These are phyloP conservation scores for Xenopus petersii DNA, from an alignment of 2,797 vertebrate species.

Conservation along the genomic window DNA sequence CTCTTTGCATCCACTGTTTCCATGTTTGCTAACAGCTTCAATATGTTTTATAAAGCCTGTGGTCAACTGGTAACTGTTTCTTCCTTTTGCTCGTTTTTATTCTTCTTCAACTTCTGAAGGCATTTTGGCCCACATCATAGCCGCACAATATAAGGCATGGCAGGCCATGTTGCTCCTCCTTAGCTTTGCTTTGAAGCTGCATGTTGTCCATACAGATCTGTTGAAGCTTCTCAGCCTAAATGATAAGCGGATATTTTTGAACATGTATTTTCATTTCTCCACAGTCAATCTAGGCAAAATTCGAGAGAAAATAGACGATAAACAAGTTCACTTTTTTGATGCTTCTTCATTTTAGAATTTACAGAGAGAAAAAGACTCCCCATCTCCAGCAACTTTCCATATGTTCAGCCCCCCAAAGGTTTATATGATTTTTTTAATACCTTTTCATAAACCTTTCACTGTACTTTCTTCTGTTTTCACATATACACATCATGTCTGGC, in stretches of 20 bases:
- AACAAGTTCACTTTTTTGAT: constrained; percentile 78
- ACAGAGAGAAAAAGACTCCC: constrained; percentile 99
- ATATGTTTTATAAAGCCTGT: constrained; percentile 58
- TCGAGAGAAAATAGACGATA: constrained; percentile 52
- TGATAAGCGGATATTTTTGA: constrained; percentile 64
- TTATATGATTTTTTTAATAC: constrained; percentile 78
- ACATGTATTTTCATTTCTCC: constrained; percentile 41
- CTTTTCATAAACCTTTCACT: constrained; percentile 55
- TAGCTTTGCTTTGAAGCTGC: constrained; percentile 71
- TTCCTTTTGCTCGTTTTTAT: constrained; percentile 45
- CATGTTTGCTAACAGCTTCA: constrained; percentile 53
- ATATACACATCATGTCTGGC: too few relatives aligned
- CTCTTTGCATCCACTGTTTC: constrained; percentile 58
- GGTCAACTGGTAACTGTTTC: constrained; percentile 58
- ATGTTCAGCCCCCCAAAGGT: constrained; percentile 99
- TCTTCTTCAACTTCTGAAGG: constrained; percentile 9
- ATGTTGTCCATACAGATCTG: constrained; percentile 68
- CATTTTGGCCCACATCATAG: constrained; percentile 59
- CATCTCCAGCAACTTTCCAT: constrained; percentile 99
- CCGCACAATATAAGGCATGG: constrained; percentile 56
- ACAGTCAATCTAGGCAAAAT: constrained; percentile 57
- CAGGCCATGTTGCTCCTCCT: constrained; percentile 58
- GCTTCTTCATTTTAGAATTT: constrained; percentile 98
- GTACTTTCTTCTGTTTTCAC: constrained; percentile 24
- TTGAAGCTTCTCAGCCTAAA: constrained; percentile 61